phyloP scores from a whole-genome alignment of 2,113 vertebrate genomes.

The Spilogale gracilis region DNA sequence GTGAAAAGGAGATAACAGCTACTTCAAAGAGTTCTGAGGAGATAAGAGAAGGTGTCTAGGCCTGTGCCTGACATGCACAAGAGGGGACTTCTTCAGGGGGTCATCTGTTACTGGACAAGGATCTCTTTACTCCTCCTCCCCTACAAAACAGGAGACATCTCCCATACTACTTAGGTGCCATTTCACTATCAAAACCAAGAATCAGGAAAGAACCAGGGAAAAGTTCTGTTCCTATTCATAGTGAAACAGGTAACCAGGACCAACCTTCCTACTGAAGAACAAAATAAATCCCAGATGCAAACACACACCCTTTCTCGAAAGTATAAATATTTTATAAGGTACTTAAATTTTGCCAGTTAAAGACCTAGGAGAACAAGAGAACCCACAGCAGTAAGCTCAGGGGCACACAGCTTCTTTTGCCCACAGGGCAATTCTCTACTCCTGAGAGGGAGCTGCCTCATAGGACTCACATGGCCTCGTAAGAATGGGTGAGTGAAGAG shows the following conservation, averaged over 20 bases:
- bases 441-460: neutral
- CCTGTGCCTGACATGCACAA: neutral
- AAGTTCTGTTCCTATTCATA: neutral
- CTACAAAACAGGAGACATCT: neutral
- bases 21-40: slow-evolving; percentile 25
- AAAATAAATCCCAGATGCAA: slow-evolving; percentile 18
- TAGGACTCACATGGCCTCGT: neutral
- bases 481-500: neutral
- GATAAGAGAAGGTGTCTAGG: neutral
- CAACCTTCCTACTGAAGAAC: neutral
- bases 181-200: slow-evolving; percentile 40
- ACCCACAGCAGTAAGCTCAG: neutral
- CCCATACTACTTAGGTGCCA: neutral
- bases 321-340: slow-evolving; percentile 6
- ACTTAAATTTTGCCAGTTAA: slow-evolving; percentile 48
- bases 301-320: neutral
- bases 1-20: slow-evolving; percentile 35
- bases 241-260: neutral
- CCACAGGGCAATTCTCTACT: neutral
- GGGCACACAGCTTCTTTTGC: neutral
- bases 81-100: neutral
- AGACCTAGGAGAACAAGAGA: neutral
- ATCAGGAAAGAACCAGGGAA: slow-evolving; percentile 31
- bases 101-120: neutral
- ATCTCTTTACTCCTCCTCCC: slow-evolving; percentile 5